A percentile compares a stretch with the other conserved stretches of the same genome.
These are phyloP conservation scores for Periophthalmus modestus DNA, from an alignment of 2,113 vertebrate species.

Conservation along the genomic window DNA sequence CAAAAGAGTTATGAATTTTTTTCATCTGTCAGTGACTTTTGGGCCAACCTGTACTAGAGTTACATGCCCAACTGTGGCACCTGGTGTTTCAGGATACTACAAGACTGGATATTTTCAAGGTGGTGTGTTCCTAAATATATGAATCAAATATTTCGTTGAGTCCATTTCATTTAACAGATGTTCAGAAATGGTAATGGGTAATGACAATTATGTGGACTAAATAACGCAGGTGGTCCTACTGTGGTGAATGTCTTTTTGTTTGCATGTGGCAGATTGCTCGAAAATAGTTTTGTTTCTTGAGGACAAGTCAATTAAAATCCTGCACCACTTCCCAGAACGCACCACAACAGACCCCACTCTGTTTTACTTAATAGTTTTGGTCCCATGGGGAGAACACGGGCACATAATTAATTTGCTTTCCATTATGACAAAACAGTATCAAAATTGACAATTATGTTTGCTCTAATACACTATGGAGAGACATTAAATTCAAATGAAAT, in stretches of 20 bases:
- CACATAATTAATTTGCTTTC: conserved; percentile 50
- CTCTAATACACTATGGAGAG: conserved; percentile 43
- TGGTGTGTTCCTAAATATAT: too few species aligned
- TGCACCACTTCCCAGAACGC: conserved; percentile 37
- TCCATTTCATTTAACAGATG: too few species aligned
- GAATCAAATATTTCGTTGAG: too few species aligned
- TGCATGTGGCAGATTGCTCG: conserved; percentile 6
- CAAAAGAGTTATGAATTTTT: too few species aligned
- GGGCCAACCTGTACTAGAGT: too few species aligned
- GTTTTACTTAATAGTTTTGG: conserved; percentile 39
- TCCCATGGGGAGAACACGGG: conserved; percentile 45
- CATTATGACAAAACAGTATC: conserved; percentile 54
- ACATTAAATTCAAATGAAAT: conserved; percentile 52
- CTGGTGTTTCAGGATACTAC: too few species aligned
- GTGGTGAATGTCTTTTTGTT: neutral
- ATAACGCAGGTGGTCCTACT: neutral
- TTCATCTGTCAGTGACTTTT: too few species aligned
- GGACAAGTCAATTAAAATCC: conserved; percentile 46
- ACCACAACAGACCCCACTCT: conserved; percentile 47
- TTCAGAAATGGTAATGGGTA: too few species aligned
- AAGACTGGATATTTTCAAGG: too few species aligned
- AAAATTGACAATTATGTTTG: conserved; percentile 56
- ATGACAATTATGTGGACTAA: neutral
- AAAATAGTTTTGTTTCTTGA: conserved; percentile 34
- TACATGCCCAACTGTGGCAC: too few species aligned